Base-by-base conservation (phyloP, 2,113 vertebrate species). In the Empidonax alnorum region DNA sequence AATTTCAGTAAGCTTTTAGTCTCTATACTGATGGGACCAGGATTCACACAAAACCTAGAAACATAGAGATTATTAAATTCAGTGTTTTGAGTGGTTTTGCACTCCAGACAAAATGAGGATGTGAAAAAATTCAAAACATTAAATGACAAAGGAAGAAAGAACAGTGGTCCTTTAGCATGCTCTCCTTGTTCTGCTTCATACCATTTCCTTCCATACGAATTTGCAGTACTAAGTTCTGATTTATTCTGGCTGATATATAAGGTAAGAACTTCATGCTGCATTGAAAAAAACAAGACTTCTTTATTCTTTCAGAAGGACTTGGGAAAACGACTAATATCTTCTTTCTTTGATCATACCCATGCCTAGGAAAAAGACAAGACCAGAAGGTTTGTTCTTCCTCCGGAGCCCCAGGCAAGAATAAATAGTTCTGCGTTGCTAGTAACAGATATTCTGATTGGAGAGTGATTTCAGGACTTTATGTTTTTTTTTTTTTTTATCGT, bases 361-460 rank as follows among this genome's bases (percentile, higher is more conserved):
- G 27, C 19, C 20, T 49, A 49, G 55, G 66, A 83, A 92, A 89
- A 77, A 39, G 73, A 58, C 56, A 90, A 89, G 62, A 84, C 74
- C 37, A 76, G 53, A 61, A 95, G 3, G 12, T 63, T 95, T 87
- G 24, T 50, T 95, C 49, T 89, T 94, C 63, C 30, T 85, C 52
- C 77, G 42, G 24, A 87, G 66, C 74, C 80, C 0, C 33, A 96
- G 93, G 52, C 84, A 76, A 86, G 21, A 58, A 21, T 33, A 72
- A 82, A 78, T 65, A 67, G 16, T 72, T 79, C 46, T 94, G 14
- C 42, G 90, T 76, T 87, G 28, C 37, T 87, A 87, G 37, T 84
- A 89, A 81, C 27, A 72, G 58, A 94, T 81, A 90, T 44, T 96
- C 82, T 5, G 56, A 90, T 30, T 87, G 89, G 59, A 93, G 66